Base-by-base conservation (phyloP, 2,113 vertebrate species). In the Perca schrenkii region DNA sequence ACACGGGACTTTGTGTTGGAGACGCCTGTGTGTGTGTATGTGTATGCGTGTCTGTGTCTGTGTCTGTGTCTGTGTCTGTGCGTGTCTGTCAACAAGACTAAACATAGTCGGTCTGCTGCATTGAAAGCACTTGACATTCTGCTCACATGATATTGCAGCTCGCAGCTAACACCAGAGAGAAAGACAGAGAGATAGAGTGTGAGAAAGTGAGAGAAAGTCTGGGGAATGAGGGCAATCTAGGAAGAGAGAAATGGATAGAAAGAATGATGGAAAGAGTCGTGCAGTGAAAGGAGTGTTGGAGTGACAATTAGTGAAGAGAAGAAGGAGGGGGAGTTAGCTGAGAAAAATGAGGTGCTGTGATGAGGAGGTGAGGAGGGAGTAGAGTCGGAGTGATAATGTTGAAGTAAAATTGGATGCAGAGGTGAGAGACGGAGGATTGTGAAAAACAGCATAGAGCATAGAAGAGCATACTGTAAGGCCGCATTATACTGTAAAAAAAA, bases 121-220 rank as follows among this genome's bases (percentile, higher is more conserved):
- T 14, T 70, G 12, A 61, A 79, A 58, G 56, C 76, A 80, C 71
- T 94, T 91, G 85, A 85, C 84, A 94, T 94, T 95, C 93, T 70
- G 80, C 85, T 92, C 93, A 92, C 89, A 82, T 86, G 87, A 84
- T 85, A 77, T 81, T 93, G 93, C 89, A 91, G 90, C 78, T 79
- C 3, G 12, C 68, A 85, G 78, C 80, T 69, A 79, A 85, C 76
- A 72, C 63, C 67, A 82, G 21, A 88, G 50, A 83, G 66, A 54
- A n/a, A 77, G 60, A 61, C n/a, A 54, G 34, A n/a, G 63, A 63
- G 60, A 17, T 21, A 43, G 25, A 25, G 71, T 53, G 68, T 68
- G 61, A 78, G 74, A 43, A 49, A 64, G 68, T 50, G 19, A 74
- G 61, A 76, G 66, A 79, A 79, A 73, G 77, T 34, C 36, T 14